A percentile compares a stretch with the other conserved stretches of the same genome.
phyloP scores from a whole-genome alignment of 1,140 invertebrate species.

The Magallana ariakensis region DNA sequence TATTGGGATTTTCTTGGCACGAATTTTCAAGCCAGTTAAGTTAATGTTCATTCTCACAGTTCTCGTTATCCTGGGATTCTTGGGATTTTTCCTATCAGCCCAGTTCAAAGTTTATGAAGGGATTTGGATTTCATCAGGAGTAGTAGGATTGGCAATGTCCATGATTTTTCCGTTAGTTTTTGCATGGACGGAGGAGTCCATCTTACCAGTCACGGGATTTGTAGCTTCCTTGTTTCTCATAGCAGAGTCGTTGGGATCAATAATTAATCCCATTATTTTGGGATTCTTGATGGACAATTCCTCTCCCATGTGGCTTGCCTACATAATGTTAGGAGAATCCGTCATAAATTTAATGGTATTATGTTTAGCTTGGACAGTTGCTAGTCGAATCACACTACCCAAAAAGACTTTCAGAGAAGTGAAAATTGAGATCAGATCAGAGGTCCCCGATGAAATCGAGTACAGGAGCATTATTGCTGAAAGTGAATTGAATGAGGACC shows the following conservation, averaged over 20 bases:
- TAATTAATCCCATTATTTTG: constrained; percentile 60
- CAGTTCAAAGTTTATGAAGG: constrained; percentile 45
- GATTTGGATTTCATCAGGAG: constrained; percentile 61
- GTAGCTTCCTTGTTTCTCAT: constrained; percentile 59
- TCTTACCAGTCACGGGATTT: constrained; percentile 58
- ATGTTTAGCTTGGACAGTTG: neutral
- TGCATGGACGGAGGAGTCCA: constrained; percentile 62
- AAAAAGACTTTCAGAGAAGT: constrained; percentile 4
- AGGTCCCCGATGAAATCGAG: neutral
- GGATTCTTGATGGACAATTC: constrained; percentile 63
- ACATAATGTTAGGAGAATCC: constrained; percentile 59
- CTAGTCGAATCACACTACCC: constrained; percentile 29
- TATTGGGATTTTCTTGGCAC: constrained; percentile 55
- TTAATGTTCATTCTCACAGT: constrained; percentile 23
- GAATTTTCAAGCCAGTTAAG: constrained; percentile 36
- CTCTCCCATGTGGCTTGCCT: constrained; percentile 59
- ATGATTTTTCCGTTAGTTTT: constrained; percentile 61
- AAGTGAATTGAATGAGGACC: neutral
- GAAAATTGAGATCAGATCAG: constrained; percentile 6
- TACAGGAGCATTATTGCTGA: neutral
- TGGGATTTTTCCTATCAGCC: constrained; percentile 14
- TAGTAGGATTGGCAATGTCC: constrained; percentile 61
- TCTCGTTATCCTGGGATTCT: neutral
- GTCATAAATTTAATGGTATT: constrained; percentile 35
- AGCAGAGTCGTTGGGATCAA: constrained; percentile 52